Evolutionary conservation across 2,888 invertebrate species (phyloP), one percentile per base, ranked within the genome.

Genomic region (Himalopsyche anomala): DNA sequence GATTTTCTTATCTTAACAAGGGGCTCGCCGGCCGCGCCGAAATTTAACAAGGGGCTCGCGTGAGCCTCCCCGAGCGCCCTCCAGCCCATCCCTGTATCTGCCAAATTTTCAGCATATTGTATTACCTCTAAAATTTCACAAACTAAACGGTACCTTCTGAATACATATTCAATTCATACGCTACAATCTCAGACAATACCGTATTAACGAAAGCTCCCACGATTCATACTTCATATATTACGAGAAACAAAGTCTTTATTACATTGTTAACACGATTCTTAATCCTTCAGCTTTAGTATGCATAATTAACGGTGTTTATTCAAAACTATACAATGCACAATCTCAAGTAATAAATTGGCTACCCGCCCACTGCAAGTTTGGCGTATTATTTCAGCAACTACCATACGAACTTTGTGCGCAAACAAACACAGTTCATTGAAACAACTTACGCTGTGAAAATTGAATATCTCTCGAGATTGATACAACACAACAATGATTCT

Each of bases 281-380:
- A 74, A 74, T 38, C 74, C 38, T 28, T 74, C 38, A 12, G 74
- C 74, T 74, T 74, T 74, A 11, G 36, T 74, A 74, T 51, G 8
- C 51, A 51, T 74, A 74, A 74, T 74, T 74, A 74, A 74, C 74
- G 19, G 38, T 36, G 74, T 74, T 74, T 74, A 74, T 74, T 74
- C 74, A 74, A 12, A 38, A 28, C 36, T 36, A 28, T 28, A 74
- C 74, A 74, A 74, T 74, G 74, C 36, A 36, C 74, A 74, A 74
- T 74, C 74, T 36, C 38, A 74, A 36, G 74, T 36, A 74, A 74
- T 74, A 74, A 38, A 74, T 74, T 36, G 74, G 74, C 19, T 15
- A 9, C 12, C 28, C 74, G 74, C 74, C 74, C 74, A 74, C 36
- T 15, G 36, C 74, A 15, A 74, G 15, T 36, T 74, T 74, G 11